Evolutionary conservation across 2,113 vertebrate genomes (phyloP).

Genomic region (Neolamprologus cancellatus): DNA sequence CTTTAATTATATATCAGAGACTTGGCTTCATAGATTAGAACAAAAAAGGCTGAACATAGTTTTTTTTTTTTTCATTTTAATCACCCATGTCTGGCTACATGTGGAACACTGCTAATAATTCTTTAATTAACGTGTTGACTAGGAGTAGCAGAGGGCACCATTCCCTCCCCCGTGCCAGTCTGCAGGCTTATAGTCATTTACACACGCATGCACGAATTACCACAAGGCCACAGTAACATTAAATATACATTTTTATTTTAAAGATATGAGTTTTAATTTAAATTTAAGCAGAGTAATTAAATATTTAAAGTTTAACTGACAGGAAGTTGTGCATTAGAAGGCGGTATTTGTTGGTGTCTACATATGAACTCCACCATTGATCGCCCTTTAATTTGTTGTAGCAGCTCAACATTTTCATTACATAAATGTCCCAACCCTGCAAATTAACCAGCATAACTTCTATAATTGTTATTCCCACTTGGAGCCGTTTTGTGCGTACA

Average conservation of each 20-base stretch:
- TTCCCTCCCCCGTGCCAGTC: neutral
- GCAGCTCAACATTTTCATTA: neutral
- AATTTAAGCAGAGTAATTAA: neutral
- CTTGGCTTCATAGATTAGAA: slow-evolving; percentile 42
- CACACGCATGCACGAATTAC: neutral
- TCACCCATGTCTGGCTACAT: slow-evolving; percentile 49
- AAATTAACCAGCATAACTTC: neutral
- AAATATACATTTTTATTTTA: neutral
- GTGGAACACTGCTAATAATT: slow-evolving; percentile 65
- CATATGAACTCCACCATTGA: neutral
- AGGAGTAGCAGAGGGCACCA: slow-evolving; percentile 43
- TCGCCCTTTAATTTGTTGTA: neutral
- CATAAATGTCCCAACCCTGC: neutral
- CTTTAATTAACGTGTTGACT: slow-evolving; percentile 73
- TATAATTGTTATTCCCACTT: neutral
- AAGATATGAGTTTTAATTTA: neutral
- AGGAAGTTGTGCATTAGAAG: neutral
- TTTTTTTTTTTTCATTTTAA: slow-evolving; percentile 57
- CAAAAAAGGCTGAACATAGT: slow-evolving; percentile 37
- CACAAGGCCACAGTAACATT: neutral
- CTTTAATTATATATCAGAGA: slow-evolving; percentile 61
- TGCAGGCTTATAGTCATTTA: neutral
- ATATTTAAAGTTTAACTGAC: neutral
- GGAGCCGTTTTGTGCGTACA: neutral
- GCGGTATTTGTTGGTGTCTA: neutral